These are phyloP conservation scores for Antigone vipio DNA, from an alignment of 2,113 vertebrate species.

Conservation along the genomic window DNA sequence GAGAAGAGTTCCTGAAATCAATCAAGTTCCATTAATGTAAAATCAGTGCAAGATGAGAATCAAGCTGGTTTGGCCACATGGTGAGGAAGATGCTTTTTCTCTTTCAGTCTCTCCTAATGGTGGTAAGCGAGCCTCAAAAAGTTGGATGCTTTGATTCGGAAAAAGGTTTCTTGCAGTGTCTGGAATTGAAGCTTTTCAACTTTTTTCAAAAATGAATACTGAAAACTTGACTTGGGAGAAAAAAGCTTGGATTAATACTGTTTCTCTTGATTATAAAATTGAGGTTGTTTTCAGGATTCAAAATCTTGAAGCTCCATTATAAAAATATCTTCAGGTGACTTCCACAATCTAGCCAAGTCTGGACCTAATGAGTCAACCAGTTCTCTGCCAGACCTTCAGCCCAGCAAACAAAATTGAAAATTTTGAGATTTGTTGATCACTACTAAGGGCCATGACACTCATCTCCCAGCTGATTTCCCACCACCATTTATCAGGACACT, in stretches of 20 bases:
- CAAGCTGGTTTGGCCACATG: neutral
- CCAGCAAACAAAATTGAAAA: neutral
- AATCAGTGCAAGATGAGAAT: neutral
- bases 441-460: neutral
- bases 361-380: neutral
- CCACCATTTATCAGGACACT: neutral
- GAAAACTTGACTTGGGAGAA: neutral
- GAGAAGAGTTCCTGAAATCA: slow-evolving; percentile 7
- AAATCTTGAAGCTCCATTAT: neutral
- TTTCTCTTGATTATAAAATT: neutral
- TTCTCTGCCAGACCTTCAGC: neutral
- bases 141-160: neutral
- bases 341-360: neutral
- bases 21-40: slow-evolving; percentile 20
- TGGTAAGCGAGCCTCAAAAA: neutral
- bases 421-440: neutral
- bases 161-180: neutral
- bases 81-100: neutral
- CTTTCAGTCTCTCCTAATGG: neutral
- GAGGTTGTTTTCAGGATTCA: neutral
- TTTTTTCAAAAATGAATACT: neutral
- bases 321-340: neutral
- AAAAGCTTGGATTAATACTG: neutral
- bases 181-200: neutral
- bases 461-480: neutral